These are phyloP conservation scores for Morpho deidamia DNA, from an alignment of 2,888 invertebrate genomes.

Conservation along the genomic window DNA sequence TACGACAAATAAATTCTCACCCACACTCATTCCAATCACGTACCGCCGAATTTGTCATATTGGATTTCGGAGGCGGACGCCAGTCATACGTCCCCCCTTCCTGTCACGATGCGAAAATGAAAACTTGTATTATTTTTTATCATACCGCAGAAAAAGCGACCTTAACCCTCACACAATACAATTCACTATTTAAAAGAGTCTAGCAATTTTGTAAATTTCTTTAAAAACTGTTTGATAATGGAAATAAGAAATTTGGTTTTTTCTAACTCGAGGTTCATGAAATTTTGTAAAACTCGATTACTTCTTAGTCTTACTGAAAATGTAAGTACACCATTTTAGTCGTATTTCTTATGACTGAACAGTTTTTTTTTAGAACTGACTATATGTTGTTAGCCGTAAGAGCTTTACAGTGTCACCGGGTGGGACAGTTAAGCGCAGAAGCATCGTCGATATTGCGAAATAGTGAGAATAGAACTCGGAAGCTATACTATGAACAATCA, in stretches of 20 bases:
- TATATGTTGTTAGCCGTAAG: no score
- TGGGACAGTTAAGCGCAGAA: no score
- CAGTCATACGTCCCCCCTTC: constrained; percentile 64
- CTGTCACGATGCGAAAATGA: constrained; percentile 71
- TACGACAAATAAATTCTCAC: constrained; percentile 58
- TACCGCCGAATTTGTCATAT: constrained; percentile 77
- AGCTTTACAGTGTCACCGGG: no score
- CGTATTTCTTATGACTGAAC: no score
- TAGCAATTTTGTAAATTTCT: constrained; percentile 2
- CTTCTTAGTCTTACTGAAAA: no score
- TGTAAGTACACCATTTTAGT: no score
- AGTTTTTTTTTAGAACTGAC: no score
- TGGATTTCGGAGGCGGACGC: constrained; percentile 69
- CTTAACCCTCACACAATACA: constrained; percentile 26
- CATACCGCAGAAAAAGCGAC: constrained; percentile 32
- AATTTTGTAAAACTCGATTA: constrained; percentile 13
- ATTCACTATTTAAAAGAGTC: not conserved
- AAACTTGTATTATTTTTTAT: constrained; percentile 63
- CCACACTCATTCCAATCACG: constrained; percentile 73
- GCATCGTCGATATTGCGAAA: no score
- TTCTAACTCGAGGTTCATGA: constrained; percentile 17
- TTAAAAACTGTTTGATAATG: constrained; percentile 30
- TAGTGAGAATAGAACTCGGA: no score
- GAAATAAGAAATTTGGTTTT: constrained; percentile 28
- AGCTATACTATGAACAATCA: no score